Conservation (phyloP, 2,888 invertebrate species). For the Diarsia mendica region DNA sequence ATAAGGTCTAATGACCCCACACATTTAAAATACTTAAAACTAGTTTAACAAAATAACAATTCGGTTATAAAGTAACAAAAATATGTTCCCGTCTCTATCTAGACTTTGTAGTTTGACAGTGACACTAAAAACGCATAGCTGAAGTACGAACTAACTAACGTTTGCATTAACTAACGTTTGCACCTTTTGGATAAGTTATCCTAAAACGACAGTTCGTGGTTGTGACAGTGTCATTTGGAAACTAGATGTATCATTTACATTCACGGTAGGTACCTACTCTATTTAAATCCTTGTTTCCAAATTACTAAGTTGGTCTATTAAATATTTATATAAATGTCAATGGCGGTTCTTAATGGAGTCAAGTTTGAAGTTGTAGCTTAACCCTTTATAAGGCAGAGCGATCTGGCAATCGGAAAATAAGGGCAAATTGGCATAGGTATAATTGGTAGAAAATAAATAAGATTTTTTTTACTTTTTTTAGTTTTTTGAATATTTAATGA, state of each 20-base stretch:
- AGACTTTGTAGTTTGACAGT: background rate
- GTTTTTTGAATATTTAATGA: too few relatives aligned
- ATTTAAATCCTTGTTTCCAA: background rate
- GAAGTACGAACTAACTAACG: background rate
- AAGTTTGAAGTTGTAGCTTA: background rate
- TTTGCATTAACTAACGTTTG: background rate
- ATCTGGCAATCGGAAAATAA: too few relatives aligned
- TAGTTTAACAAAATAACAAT: too few relatives aligned
- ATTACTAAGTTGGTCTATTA: background rate
- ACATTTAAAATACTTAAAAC: too few relatives aligned
- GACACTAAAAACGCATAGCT: background rate
- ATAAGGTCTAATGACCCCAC: too few relatives aligned
- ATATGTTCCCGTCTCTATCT: background rate
- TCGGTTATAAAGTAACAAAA: too few relatives aligned
- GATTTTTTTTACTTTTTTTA: too few relatives aligned
- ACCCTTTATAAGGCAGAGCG: too few relatives aligned
- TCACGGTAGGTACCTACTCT: background rate
- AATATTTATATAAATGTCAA: background rate
- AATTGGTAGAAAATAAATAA: too few relatives aligned
- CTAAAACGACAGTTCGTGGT: too few relatives aligned
- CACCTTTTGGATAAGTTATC: background rate
- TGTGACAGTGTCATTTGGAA: too few relatives aligned
- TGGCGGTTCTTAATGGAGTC: background rate
- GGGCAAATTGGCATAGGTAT: too few relatives aligned
- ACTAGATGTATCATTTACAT: background rate